phyloP scores from a whole-genome alignment of 2,113 vertebrate genomes.

The Leptosomus discolor region DNA sequence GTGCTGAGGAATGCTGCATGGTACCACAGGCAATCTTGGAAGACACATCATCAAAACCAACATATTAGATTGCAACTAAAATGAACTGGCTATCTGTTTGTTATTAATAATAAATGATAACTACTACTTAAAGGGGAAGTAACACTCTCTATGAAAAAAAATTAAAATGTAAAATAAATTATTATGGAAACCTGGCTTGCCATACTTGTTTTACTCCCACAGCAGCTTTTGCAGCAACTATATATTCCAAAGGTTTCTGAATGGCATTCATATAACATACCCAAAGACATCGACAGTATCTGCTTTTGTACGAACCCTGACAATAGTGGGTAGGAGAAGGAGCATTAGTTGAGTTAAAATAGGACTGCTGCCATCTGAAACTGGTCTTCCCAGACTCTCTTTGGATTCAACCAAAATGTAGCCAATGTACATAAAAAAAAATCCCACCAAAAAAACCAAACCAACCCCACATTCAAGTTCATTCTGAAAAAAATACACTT shows the following conservation, averaged over 20 bases:
- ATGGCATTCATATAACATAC: background rate
- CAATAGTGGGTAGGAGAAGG: background rate
- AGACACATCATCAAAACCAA: background rate
- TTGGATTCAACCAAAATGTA: background rate
- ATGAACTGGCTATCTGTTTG: background rate
- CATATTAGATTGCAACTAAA: background rate
- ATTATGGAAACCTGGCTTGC: background rate
- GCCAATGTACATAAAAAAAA: background rate
- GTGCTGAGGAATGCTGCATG: background rate
- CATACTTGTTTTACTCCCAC: background rate
- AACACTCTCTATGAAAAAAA: background rate
- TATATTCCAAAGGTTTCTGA: background rate
- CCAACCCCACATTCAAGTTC: background rate
- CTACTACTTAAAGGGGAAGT: background rate
- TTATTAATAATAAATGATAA: background rate
- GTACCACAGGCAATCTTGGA: background rate
- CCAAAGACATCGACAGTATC: background rate
- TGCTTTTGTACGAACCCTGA: background rate
- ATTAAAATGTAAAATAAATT: background rate
- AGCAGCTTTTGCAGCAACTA: background rate
- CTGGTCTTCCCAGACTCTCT: background rate
- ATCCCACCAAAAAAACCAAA: background rate
- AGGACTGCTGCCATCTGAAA: background rate
- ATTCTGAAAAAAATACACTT: background rate
- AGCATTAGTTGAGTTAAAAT: background rate